Evolutionary conservation across 2,888 invertebrate species (phyloP).

Genomic region (Ligdia adustata): DNA sequence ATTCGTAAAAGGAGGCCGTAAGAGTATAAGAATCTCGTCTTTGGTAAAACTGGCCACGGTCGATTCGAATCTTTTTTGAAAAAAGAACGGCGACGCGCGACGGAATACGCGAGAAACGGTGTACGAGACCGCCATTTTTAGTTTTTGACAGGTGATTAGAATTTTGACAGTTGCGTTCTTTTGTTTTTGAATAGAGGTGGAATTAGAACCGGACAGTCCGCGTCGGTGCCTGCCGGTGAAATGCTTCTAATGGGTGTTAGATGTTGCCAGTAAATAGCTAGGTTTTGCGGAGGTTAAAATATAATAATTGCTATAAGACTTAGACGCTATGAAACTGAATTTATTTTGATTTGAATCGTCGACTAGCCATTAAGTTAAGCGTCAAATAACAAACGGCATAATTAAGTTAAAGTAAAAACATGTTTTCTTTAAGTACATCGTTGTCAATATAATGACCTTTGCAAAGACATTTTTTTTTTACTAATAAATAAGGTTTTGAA

Average conservation of each 20-base stretch:
- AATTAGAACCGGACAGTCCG: constrained; percentile 20
- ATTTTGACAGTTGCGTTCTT: constrained; percentile 16
- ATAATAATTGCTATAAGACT: constrained; percentile 22
- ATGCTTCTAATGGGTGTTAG: constrained; percentile 34
- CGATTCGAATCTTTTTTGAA: constrained; percentile 72
- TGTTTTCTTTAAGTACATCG: too few relatives aligned
- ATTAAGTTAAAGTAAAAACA: too few relatives aligned
- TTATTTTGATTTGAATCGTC: too few relatives aligned
- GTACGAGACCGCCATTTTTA: constrained; percentile 62
- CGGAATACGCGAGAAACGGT: constrained; percentile 67
- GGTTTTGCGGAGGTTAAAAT: constrained; percentile 24
- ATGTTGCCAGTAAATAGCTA: constrained; percentile 30
- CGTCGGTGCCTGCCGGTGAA: constrained; percentile 35
- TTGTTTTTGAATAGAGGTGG: constrained; percentile 33
- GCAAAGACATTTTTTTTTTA: too few relatives aligned
- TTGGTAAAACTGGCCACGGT: constrained; percentile 76
- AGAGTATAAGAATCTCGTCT: constrained; percentile 71
- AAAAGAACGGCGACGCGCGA: constrained; percentile 66
- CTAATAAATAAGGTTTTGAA: too few relatives aligned
- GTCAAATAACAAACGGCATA: too few relatives aligned
- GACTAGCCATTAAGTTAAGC: too few relatives aligned
- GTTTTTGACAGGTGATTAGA: neutral
- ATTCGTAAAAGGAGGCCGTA: constrained; percentile 74
- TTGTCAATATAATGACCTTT: too few relatives aligned
- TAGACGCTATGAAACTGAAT: too few relatives aligned